Evolutionary conservation across 2,113 vertebrate genomes (phyloP).

Genomic region (Hyla sarda): DNA sequence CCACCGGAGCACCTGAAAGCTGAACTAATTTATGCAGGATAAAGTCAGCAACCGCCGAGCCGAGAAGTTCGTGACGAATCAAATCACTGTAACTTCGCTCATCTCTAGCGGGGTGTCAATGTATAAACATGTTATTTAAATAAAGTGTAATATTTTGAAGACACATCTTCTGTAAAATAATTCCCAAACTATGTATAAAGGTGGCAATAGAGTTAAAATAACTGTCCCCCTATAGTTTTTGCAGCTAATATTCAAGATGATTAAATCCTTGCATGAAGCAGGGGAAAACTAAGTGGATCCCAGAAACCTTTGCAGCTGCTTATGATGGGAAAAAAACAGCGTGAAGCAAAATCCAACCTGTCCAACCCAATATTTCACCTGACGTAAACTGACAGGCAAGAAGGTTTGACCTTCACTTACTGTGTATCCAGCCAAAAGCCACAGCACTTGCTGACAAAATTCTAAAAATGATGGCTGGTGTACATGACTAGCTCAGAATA

Average conservation of each 20-base stretch:
- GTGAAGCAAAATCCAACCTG: not conserved
- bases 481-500: not conserved
- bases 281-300: not conserved
- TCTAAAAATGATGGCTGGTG: not conserved
- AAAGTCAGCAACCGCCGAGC: too few relatives aligned
- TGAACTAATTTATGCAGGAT: too few relatives aligned
- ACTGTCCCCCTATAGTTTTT: too few relatives aligned
- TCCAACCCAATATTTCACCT: not conserved
- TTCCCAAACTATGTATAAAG: too few relatives aligned
- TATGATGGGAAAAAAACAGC: not conserved
- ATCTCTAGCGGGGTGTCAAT: too few relatives aligned
- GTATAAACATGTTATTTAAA: too few relatives aligned
- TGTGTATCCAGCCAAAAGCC: not conserved
- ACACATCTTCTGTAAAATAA: too few relatives aligned
- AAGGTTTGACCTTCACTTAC: not conserved
- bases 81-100: too few relatives aligned
- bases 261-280: not conserved
- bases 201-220: too few relatives aligned
- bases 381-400: not conserved
- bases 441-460: not conserved
- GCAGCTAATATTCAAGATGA: not conserved
- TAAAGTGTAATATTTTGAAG: too few relatives aligned
- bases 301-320: not conserved
- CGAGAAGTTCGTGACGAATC: too few relatives aligned
- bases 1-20: too few relatives aligned